A percentile compares a stretch with the other conserved stretches of the same genome.
phyloP scores from a whole-genome alignment of 2,888 invertebrate genomes.

The Lottia scabra region DNA sequence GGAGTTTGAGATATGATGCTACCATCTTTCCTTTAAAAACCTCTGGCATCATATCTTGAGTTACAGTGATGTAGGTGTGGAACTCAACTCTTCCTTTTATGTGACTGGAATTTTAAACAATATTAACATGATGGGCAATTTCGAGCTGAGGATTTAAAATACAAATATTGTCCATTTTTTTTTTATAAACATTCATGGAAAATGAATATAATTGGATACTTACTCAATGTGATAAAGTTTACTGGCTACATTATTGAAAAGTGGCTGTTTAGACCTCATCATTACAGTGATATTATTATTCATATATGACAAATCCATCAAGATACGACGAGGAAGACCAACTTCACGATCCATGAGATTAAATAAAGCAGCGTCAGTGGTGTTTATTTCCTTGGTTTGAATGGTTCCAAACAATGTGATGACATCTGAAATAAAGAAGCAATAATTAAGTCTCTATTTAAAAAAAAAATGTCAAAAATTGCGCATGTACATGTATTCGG shows the following conservation, averaged over 20 bases:
- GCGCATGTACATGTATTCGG: no score
- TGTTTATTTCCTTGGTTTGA: conserved; percentile 25
- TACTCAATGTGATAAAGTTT: conserved; percentile 38
- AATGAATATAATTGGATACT: no score
- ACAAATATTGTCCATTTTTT: no score
- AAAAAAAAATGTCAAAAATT: no score
- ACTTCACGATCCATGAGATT: conserved; percentile 38
- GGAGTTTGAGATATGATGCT: conserved; percentile 24
- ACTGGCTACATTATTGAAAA: conserved; percentile 34
- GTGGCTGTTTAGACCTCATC: conserved; percentile 13
- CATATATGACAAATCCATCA: conserved; percentile 22
- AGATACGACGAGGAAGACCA: conserved; percentile 22
- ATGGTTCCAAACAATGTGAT: conserved; percentile 46
- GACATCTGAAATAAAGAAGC: conserved; percentile 38
- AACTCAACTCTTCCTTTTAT: conserved; percentile 38
- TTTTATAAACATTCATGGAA: no score
- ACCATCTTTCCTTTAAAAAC: conserved; percentile 35
- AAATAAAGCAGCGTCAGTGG: conserved; percentile 33
- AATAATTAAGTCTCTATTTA: no score
- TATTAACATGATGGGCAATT: no score
- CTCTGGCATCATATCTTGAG: conserved; percentile 30
- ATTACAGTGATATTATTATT: conserved; percentile 25
- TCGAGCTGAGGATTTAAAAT: no score
- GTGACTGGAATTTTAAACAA: conserved; percentile 22
- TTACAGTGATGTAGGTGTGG: conserved; percentile 42